A percentile compares a stretch with the other conserved stretches of the same genome.
Conservation (phyloP, 2,797 vertebrate genomes). For the Atherinosoma microstoma region DNA sequence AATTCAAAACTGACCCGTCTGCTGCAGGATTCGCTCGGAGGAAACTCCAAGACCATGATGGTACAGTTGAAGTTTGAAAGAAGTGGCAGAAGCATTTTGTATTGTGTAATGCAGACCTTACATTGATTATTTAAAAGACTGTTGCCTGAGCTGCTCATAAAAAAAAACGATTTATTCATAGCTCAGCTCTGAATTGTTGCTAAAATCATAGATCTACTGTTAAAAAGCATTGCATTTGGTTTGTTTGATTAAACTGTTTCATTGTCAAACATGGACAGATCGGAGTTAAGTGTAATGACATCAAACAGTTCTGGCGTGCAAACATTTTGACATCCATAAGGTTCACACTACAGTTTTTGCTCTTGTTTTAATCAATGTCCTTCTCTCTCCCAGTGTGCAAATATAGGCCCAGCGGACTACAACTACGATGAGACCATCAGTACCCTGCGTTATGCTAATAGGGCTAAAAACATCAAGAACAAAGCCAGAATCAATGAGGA, state of each 20-base stretch:
- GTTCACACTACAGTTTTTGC: neutral
- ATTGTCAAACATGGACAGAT: neutral
- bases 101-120: neutral
- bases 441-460: slow-evolving; percentile 95
- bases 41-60: slow-evolving; percentile 99
- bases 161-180: slow-evolving; percentile 2
- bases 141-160: neutral
- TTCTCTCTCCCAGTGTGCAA: slow-evolving; percentile 89
- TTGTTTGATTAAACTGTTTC: neutral
- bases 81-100: neutral
- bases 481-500: slow-evolving; percentile 99
- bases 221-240: neutral
- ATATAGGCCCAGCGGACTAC: slow-evolving; percentile 98
- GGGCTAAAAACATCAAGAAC: slow-evolving; percentile 99
- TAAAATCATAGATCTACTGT: slow-evolving; percentile 1
- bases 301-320: too few species aligned
- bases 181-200: neutral
- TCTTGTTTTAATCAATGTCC: slow-evolving; percentile 7
- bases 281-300: neutral
- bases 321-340: neutral
- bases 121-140: neutral
- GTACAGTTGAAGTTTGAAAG: slow-evolving; percentile 74
- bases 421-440: slow-evolving; percentile 99
- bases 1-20: slow-evolving; percentile 98
- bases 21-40: slow-evolving; percentile 96